Evolutionary conservation across 1,140 invertebrate genomes (phyloP).

Genomic region (Anastrepha ludens): DNA sequence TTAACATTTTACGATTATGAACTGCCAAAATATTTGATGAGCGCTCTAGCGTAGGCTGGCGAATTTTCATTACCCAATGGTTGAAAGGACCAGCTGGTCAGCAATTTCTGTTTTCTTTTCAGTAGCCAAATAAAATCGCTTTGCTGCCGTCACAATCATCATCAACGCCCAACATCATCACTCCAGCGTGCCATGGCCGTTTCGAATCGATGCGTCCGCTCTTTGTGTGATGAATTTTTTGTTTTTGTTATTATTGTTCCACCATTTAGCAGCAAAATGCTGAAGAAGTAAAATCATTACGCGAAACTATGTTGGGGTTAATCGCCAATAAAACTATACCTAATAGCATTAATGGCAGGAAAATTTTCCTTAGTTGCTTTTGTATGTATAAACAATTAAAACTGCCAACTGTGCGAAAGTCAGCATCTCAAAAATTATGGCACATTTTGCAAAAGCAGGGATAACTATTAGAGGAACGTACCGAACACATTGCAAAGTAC

Average conservation of each 20-base stretch:
- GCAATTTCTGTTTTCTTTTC: constrained; percentile 13
- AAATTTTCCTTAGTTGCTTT: background rate
- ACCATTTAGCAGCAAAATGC: constrained; percentile 3
- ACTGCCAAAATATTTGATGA: constrained; percentile 58
- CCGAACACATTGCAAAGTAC: too few species aligned
- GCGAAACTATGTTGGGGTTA: constrained; percentile 30
- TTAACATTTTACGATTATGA: constrained; percentile 68
- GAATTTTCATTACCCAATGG: background rate
- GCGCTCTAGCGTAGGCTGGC: background rate
- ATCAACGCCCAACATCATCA: constrained; percentile 2
- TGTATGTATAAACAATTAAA: background rate
- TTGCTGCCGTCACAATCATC: background rate
- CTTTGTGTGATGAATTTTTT: background rate
- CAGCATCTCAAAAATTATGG: background rate
- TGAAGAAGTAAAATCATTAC: background rate
- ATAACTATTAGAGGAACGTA: background rate
- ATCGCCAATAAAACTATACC: constrained; percentile 46
- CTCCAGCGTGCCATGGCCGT: background rate
- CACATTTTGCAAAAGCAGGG: background rate
- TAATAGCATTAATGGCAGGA: constrained; percentile 5
- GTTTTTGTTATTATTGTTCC: background rate
- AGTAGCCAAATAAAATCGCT: background rate
- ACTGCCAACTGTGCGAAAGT: background rate
- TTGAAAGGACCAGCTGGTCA: constrained; percentile 1
- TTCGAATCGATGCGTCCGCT: background rate